These are phyloP conservation scores for Vidua macroura DNA, from an alignment of 2,113 vertebrate species.

Conservation along the genomic window DNA sequence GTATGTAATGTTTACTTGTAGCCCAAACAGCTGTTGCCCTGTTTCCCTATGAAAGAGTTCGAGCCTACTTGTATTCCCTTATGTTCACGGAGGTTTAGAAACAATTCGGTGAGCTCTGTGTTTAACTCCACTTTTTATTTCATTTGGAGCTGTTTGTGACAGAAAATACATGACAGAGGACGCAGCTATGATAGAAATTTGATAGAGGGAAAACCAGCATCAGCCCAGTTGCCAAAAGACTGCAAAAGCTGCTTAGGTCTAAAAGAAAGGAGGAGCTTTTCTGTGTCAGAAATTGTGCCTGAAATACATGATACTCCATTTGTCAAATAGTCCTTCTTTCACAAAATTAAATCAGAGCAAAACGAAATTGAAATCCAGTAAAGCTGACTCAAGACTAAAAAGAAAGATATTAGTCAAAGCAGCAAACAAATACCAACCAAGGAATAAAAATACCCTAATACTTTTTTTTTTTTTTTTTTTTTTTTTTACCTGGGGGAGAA, in stretches of 20 bases:
- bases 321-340: not conserved
- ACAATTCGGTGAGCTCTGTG: fast-evolving
- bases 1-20: slow-evolving; percentile 47
- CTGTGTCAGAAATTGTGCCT: not conserved
- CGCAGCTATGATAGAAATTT: not conserved
- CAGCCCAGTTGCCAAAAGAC: not conserved
- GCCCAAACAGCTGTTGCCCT: not conserved
- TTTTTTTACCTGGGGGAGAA: not conserved
- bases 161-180: not conserved
- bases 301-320: not conserved
- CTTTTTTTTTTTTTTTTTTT: not conserved
- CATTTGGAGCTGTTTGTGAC: not conserved
- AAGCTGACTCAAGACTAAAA: not conserved
- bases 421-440: not conserved
- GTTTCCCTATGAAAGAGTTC: not conserved
- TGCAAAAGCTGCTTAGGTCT: not conserved
- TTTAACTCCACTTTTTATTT: not conserved
- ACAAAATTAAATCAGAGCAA: not conserved
- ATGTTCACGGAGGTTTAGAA: not conserved
- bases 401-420: not conserved
- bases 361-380: not conserved
- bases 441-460: not conserved
- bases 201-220: not conserved
- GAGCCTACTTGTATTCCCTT: not conserved
- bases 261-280: not conserved